Conservation (phyloP, 2,113 vertebrate species). For the Amia ocellicauda region DNA sequence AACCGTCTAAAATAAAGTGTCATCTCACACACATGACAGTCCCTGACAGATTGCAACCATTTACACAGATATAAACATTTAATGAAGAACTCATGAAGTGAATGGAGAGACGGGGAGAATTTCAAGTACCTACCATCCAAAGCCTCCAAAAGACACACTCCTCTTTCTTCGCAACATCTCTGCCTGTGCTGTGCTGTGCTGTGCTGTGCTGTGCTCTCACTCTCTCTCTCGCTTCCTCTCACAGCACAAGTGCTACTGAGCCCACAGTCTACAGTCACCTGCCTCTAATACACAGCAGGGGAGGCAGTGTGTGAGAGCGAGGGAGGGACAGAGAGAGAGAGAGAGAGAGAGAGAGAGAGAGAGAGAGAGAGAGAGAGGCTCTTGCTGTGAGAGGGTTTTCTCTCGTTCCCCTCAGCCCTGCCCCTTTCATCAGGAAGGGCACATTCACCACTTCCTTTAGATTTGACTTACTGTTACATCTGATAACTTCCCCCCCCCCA, state of each 20-base stretch:
- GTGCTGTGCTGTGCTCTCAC: too few species aligned
- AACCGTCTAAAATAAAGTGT: too few species aligned
- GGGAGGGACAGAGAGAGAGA: background rate
- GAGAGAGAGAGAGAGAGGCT: background rate
- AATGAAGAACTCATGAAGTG: too few species aligned
- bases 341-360: background rate
- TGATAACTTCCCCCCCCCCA: too few species aligned
- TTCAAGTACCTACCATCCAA: slow-evolving; percentile 73
- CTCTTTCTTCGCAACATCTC: slow-evolving; percentile 72
- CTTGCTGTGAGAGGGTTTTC: background rate
- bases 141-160: slow-evolving; percentile 76
- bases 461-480: too few species aligned
- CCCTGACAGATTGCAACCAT: too few species aligned
- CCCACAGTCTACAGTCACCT: background rate
- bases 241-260: too few species aligned
- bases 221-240: too few species aligned
- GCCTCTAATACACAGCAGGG: background rate
- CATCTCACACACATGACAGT: too few species aligned
- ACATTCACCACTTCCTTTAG: background rate
- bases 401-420: background rate
- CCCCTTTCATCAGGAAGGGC: background rate
- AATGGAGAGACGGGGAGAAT: background rate
- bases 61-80: too few species aligned
- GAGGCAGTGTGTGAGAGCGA: background rate
- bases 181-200: too few species aligned